Conservation (phyloP, 2,113 vertebrate genomes). For the Tapirus terrestris region DNA sequence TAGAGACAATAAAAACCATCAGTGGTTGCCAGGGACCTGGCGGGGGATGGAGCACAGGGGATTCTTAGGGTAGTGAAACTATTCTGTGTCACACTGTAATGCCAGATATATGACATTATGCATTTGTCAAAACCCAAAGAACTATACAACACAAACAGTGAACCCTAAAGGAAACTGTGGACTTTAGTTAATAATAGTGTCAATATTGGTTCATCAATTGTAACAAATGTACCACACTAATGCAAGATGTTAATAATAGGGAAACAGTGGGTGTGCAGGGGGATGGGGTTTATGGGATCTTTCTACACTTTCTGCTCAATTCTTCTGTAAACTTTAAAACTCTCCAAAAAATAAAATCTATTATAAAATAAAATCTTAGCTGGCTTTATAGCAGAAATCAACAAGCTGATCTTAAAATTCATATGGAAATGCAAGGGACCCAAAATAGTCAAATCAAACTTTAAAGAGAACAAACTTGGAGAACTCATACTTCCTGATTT, state of each 20-base stretch:
- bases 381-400: background rate
- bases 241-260: background rate
- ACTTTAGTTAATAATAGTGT: background rate
- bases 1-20: background rate
- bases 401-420: conserved; percentile 9
- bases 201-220: background rate
- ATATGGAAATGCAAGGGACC: background rate
- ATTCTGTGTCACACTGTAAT: background rate
- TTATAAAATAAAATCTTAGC: background rate
- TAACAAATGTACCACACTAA: background rate
- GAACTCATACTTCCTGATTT: background rate
- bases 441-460: background rate
- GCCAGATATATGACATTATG: background rate
- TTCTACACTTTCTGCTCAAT: background rate
- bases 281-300: background rate
- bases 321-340: background rate
- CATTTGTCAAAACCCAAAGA: background rate
- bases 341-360: background rate
- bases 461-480: background rate
- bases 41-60: background rate
- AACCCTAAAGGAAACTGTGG: background rate
- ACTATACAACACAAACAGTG: background rate
- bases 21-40: background rate
- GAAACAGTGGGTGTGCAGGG: background rate
- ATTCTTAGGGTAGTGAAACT: background rate